These are phyloP conservation scores for Pollenia angustigena DNA, from an alignment of 2,888 invertebrate genomes.

Conservation along the genomic window DNA sequence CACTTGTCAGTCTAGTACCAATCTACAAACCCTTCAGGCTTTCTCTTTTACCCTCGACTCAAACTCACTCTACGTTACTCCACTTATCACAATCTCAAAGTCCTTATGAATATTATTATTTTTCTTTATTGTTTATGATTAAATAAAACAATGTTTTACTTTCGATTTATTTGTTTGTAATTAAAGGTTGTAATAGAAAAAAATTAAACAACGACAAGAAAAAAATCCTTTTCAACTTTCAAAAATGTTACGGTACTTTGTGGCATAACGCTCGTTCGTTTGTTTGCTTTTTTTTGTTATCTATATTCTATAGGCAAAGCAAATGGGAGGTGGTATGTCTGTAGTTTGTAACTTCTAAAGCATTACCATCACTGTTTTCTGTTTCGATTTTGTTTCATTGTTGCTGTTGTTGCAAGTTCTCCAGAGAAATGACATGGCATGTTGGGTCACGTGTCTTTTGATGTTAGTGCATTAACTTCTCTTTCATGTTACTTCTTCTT, in stretches of 20 bases:
- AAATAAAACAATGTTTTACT: slow-evolving; percentile 66
- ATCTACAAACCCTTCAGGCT: slow-evolving; percentile 16
- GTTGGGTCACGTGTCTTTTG: slow-evolving; percentile 70
- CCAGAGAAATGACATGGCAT: slow-evolving; percentile 67
- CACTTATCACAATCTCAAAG: slow-evolving; percentile 43
- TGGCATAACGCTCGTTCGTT: slow-evolving; percentile 21
- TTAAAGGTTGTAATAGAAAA: slow-evolving; percentile 79
- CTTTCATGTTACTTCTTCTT: slow-evolving; percentile 52
- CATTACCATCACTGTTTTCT: slow-evolving; percentile 47
- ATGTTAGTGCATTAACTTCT: slow-evolving; percentile 68
- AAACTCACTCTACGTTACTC: slow-evolving; percentile 23
- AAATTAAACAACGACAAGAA: background rate
- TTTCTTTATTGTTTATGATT: slow-evolving; percentile 62
- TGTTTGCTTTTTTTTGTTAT: slow-evolving; percentile 44
- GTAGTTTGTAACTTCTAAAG: slow-evolving; percentile 11
- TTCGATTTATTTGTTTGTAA: slow-evolving; percentile 82
- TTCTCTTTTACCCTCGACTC: background rate
- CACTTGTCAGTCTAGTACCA: slow-evolving; percentile 75
- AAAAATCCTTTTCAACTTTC: slow-evolving; percentile 37
- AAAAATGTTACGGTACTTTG: slow-evolving; percentile 50
- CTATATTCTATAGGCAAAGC: slow-evolving; percentile 13
- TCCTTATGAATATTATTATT: slow-evolving; percentile 53
- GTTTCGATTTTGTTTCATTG: slow-evolving; percentile 17
- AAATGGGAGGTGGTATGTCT: slow-evolving; percentile 19
- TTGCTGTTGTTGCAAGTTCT: slow-evolving; percentile 48